Base-by-base conservation (phyloP, 2,113 vertebrate genomes). In the Tupaia chinensis region DNA sequence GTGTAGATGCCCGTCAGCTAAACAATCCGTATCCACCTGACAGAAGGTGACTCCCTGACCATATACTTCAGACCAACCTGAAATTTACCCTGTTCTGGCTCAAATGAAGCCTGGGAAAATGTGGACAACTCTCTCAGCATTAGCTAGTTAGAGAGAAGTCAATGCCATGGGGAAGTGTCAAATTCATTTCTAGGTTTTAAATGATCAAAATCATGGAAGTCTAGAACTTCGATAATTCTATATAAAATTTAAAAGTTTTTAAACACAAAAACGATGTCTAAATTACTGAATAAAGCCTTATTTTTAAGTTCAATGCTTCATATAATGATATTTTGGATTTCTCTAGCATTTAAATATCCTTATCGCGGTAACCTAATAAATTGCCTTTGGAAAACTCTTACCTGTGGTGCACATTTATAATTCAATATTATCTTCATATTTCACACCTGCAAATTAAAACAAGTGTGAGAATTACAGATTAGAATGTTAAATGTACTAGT, bases 391-490 rank as follows among this genome's bases (percentile, higher is more conserved):
- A 61, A 87, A 66, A 34, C 5, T 15, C 25, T 34, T 60, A 53
- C 60, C 60, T 68, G 60, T 13, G 20, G 16, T 34, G 7, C 9
- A 19, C 9, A 56, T 32, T 89, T 14, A 32, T 66, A 80, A 23
- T 34, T 83, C 76, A 89, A 23, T 23, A 61, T 77, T 66, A 85
- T 78, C 92, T 78, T 61, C 23, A 56, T 70, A 54, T 61, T 74
- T 89, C 69, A 91, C 44, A 63, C 61, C 60, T 29, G 16, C 23
- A 86, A 56, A 72, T 82, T 69, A 87, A 65, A 58, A 27, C 27
- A 95, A 65, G n/a, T 60, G 2, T 20, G 66, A 56, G 27, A n/a
- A 87, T 25, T 77, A 20, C 22, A 56, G 27, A 89, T 90, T 87
- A 87, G 25, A 79, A 15, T 72, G 56, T 63, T 80, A 79, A 60